Percentiles rank a stretch among this genome's conserved stretches.
phyloP scores from a whole-genome alignment of 2,888 invertebrate species.

The Rapana venosa region DNA sequence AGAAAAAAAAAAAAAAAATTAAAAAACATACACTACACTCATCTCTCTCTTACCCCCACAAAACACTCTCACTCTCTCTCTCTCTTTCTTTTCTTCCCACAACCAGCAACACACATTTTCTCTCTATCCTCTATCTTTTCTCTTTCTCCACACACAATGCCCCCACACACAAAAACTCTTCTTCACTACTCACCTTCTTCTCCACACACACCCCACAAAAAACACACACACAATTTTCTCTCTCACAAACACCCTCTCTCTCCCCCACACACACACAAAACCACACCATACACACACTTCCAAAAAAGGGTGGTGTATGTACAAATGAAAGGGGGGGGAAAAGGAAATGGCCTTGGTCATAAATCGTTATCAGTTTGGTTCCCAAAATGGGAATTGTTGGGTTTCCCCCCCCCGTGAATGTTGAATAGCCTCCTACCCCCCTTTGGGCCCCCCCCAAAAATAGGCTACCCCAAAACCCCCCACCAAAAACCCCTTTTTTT shows the following conservation, averaged over 20 bases:
- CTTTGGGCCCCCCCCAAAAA: background rate
- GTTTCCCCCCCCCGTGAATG: too few relatives aligned
- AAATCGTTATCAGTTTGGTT: slow-evolving; percentile 35
- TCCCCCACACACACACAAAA: background rate
- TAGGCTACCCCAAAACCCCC: background rate
- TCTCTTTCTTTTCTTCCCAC: too few relatives aligned
- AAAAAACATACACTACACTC: too few relatives aligned
- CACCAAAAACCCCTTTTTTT: background rate
- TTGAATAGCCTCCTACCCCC: background rate
- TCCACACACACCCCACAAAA: background rate
- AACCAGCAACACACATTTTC: too few relatives aligned
- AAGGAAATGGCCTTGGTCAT: background rate
- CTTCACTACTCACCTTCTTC: background rate
- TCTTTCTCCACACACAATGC: too few relatives aligned
- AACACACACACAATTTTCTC: background rate
- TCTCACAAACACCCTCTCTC: background rate
- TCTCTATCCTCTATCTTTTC: too few relatives aligned
- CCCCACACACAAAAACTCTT: too few relatives aligned
- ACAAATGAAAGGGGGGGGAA: background rate
- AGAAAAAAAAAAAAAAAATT: too few relatives aligned
- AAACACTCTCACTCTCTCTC: too few relatives aligned
- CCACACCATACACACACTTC: background rate
- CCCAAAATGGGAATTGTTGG: too few relatives aligned
- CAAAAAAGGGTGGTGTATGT: background rate
- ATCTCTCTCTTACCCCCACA: too few relatives aligned